A percentile compares a stretch with the other conserved stretches of the same genome.
These are phyloP conservation scores for Zapus hudsonius DNA, from an alignment of 2,113 vertebrate genomes.

Conservation along the genomic window DNA sequence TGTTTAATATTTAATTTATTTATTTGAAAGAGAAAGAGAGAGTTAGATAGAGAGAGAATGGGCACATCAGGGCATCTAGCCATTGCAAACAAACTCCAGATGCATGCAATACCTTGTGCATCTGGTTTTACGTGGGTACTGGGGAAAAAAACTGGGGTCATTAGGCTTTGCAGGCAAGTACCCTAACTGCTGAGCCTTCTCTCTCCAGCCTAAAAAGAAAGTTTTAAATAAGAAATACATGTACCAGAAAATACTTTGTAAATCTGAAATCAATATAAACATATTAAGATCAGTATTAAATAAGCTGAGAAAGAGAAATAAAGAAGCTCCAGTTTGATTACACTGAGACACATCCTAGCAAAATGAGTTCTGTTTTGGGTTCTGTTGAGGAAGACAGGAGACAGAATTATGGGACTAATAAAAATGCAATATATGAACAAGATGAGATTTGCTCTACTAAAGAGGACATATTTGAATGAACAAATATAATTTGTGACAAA, in stretches of 20 bases:
- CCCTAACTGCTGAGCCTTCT: too few species aligned
- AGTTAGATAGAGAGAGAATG: too few species aligned
- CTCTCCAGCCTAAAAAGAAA: too few species aligned
- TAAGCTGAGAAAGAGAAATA: not conserved
- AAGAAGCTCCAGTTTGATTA: not conserved
- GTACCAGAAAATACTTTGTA: not conserved
- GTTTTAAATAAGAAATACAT: conserved; percentile 4
- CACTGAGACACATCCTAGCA: not conserved
- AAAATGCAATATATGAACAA: not conserved
- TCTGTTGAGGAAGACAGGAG: not conserved
- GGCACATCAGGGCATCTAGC: too few species aligned
- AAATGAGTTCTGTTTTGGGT: not conserved
- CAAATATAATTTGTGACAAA: not conserved
- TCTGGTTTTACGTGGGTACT: too few species aligned
- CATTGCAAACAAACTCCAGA: too few species aligned
- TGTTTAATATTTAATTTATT: too few species aligned
- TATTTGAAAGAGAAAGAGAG: too few species aligned
- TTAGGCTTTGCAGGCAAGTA: too few species aligned
- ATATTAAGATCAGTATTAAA: not conserved
- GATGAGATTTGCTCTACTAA: not conserved
- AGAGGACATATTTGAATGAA: not conserved
- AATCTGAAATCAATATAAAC: not conserved
- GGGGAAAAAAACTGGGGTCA: too few species aligned
- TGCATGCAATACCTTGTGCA: too few species aligned
- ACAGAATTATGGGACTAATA: not conserved